A percentile compares a stretch with the other conserved stretches of the same genome.
These are phyloP conservation scores for Bryconaethiops microstoma DNA, from an alignment of 2,797 vertebrate species.

Conservation along the genomic window DNA sequence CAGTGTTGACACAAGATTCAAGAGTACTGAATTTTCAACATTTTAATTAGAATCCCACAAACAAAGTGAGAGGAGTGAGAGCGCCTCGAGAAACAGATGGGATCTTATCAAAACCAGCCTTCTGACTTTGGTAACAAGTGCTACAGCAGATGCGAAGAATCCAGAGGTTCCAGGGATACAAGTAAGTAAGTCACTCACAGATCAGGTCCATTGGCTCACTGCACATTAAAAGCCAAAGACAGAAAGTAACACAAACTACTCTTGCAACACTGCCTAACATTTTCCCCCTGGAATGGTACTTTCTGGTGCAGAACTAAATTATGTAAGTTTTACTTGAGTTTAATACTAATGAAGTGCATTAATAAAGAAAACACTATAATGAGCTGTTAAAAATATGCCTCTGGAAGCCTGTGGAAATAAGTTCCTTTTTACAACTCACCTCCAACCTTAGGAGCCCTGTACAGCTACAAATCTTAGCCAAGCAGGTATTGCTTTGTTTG, in stretches of 20 bases:
- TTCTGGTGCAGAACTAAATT: neutral
- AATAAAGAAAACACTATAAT: neutral
- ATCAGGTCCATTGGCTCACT: conserved; percentile 28
- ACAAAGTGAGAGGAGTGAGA: neutral
- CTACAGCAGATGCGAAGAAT: neutral
- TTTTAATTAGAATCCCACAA: conserved; percentile 3
- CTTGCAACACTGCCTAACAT: neutral
- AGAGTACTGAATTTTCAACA: neutral
- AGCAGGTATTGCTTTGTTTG: neutral
- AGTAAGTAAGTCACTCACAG: conserved; percentile 21
- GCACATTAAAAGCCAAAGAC: conserved; percentile 16
- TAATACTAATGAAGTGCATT: neutral
- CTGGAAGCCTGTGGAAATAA: neutral
- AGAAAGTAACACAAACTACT: neutral
- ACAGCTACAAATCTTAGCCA: neutral
- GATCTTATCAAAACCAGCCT: neutral
- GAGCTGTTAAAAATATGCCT: neutral
- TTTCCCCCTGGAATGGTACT: neutral
- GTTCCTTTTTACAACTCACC: neutral
- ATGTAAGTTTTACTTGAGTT: neutral
- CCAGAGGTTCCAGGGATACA: neutral
- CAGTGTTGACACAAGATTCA: neutral
- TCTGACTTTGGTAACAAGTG: conserved; percentile 7
- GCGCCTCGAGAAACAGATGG: neutral
- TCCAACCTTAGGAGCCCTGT: neutral